Conservation (phyloP, 2,888 invertebrate genomes). For the Stegana nigrithorax region DNA sequence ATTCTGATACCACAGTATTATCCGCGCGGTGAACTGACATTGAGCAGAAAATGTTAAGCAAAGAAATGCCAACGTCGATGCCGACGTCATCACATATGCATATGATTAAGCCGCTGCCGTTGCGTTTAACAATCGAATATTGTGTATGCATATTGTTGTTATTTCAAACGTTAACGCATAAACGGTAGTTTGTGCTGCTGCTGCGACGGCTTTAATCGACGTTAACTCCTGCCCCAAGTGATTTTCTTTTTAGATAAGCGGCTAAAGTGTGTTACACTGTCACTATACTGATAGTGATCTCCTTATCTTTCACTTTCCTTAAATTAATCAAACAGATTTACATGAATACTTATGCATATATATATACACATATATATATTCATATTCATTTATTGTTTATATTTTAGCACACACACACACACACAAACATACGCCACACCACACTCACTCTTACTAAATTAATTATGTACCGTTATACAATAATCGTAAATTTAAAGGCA, state of each 20-base stretch:
- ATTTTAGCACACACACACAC: slow-evolving; percentile 3
- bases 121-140: too few species aligned
- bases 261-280: slow-evolving; percentile 5
- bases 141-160: too few species aligned
- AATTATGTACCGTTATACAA: slow-evolving; percentile 40
- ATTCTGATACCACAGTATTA: slow-evolving; percentile 69
- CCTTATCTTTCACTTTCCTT: not conserved
- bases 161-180: too few species aligned
- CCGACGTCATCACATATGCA: too few species aligned
- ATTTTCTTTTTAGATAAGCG: not conserved
- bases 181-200: not conserved
- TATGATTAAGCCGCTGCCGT: too few species aligned
- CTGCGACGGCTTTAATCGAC: too few species aligned
- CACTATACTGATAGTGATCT: not conserved
- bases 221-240: slow-evolving; percentile 1
- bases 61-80: too few species aligned
- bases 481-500: slow-evolving; percentile 47
- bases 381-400: not conserved
- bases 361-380: not conserved
- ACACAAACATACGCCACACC: slow-evolving; percentile 8
- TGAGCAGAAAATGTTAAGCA: slow-evolving; percentile 60
- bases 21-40: slow-evolving; percentile 63
- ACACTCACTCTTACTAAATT: slow-evolving; percentile 9
- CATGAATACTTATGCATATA: not conserved
- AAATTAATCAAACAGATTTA: not conserved